Conservation (phyloP, 2,113 vertebrate species). For the Sylvietta virens region DNA sequence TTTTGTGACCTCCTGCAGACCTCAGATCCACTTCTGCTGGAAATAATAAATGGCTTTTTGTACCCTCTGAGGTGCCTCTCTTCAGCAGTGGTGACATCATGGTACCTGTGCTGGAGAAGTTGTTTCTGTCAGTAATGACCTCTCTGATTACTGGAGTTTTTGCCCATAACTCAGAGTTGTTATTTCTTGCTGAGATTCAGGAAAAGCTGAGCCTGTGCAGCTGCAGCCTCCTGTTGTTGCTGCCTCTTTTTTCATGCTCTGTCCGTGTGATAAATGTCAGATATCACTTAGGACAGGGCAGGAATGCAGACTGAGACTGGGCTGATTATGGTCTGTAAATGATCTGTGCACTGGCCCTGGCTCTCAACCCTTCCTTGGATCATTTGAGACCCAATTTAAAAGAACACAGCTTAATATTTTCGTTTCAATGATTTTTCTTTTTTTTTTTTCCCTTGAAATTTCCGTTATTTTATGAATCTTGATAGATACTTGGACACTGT, state of each 20-base stretch:
- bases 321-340: constrained; percentile 16
- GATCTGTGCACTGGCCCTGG: constrained; percentile 14
- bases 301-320: background rate
- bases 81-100: background rate
- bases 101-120: constrained; percentile 18
- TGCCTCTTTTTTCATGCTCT: background rate
- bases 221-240: constrained; percentile 41
- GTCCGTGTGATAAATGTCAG: constrained; percentile 12
- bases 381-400: background rate
- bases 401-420: background rate
- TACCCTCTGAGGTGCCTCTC: background rate
- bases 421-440: background rate
- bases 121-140: constrained; percentile 25
- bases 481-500: background rate
- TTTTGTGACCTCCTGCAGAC: background rate
- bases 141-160: constrained; percentile 24
- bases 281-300: constrained; percentile 28
- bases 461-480: background rate
- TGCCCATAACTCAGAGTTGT: constrained; percentile 30
- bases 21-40: background rate
- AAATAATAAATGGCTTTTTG: background rate
- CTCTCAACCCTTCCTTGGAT: background rate
- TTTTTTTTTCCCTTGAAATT: background rate
- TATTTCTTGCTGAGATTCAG: constrained; percentile 29
- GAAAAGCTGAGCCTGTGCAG: constrained; percentile 15